Percentiles rank a stretch among this genome's conserved stretches.
These are phyloP conservation scores for Perizoma affinitatum DNA, from an alignment of 2,888 invertebrate genomes.

Conservation along the genomic window DNA sequence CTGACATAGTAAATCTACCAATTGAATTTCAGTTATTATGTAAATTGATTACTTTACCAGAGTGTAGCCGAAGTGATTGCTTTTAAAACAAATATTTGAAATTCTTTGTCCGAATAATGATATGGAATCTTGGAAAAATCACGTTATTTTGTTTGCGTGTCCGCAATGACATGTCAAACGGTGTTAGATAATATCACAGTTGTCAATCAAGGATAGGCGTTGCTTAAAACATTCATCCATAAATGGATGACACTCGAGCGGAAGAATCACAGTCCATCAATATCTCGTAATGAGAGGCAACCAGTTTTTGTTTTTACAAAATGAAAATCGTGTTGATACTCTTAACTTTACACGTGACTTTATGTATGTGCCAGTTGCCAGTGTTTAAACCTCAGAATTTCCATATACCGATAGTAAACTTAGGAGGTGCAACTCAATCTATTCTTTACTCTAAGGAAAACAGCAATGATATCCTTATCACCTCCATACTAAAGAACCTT, in stretches of 20 bases:
- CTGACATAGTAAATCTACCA: not conserved
- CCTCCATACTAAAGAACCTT: constrained; percentile 20
- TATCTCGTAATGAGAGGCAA: constrained; percentile 1
- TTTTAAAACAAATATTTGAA: constrained; percentile 18
- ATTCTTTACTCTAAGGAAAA: constrained; percentile 24
- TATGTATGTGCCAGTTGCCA: constrained; percentile 23
- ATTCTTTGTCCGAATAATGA: constrained; percentile 3
- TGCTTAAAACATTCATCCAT: constrained; percentile 6
- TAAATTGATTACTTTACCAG: too few species aligned
- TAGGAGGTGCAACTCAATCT: constrained; percentile 21
- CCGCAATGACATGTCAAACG: constrained; percentile 25
- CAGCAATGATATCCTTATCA: constrained; percentile 19
- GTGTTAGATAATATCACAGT: constrained; percentile 23
- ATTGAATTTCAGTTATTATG: too few species aligned
- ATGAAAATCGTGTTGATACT: constrained; percentile 21
- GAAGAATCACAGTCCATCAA: constrained; percentile 18
- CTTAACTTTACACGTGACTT: constrained; percentile 7
- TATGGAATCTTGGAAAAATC: constrained; percentile 12
- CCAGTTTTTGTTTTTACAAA: constrained; percentile 9
- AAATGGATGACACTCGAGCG: constrained; percentile 3
- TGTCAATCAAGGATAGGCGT: constrained; percentile 14
- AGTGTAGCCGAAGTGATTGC: constrained; percentile 8
- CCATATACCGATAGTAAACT: constrained; percentile 26
- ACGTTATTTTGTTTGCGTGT: constrained; percentile 17
- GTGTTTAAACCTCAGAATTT: constrained; percentile 5